Percentiles rank a stretch among this genome's conserved stretches.
Conservation (phyloP, 2,888 invertebrate genomes). For the Nemotelus nigrinus region DNA sequence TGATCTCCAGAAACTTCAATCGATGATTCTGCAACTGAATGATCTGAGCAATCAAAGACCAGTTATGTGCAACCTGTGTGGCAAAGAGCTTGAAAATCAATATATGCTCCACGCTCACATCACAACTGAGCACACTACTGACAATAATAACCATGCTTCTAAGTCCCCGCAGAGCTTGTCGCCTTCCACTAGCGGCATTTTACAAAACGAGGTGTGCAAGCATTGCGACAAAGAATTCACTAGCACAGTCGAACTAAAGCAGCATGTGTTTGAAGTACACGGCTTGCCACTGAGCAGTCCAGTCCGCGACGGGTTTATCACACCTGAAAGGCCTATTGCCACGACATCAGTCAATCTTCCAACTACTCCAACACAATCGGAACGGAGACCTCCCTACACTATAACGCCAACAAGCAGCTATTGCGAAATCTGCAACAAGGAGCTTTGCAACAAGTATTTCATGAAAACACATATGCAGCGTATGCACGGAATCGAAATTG, state of each 20-base stretch:
- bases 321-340: conserved; percentile 65
- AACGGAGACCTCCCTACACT: conserved; percentile 69
- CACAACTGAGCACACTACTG: conserved; percentile 61
- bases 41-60: conserved; percentile 75
- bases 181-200: conserved; percentile 51
- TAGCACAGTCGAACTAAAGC: conserved; percentile 75
- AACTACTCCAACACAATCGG: conserved; percentile 54
- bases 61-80: conserved; percentile 74
- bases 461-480: conserved; percentile 99
- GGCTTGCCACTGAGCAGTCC: conserved; percentile 65
- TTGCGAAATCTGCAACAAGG: conserved; percentile 98
- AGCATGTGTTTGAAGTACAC: conserved; percentile 76
- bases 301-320: conserved; percentile 64
- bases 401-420: conserved; percentile 83
- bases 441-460: conserved; percentile 99
- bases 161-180: conserved; percentile 50
- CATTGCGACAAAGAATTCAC: conserved; percentile 68
- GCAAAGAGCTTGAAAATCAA: conserved; percentile 76
- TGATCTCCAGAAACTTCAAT: conserved; percentile 87
- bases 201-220: conserved; percentile 57
- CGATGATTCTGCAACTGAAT: conserved; percentile 89
- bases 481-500: conserved; percentile 96
- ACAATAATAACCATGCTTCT: conserved; percentile 50
- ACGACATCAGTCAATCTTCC: conserved; percentile 48
- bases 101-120: conserved; percentile 70